Conservation (phyloP, 2,888 invertebrate species). For the Apotomis capreana region DNA sequence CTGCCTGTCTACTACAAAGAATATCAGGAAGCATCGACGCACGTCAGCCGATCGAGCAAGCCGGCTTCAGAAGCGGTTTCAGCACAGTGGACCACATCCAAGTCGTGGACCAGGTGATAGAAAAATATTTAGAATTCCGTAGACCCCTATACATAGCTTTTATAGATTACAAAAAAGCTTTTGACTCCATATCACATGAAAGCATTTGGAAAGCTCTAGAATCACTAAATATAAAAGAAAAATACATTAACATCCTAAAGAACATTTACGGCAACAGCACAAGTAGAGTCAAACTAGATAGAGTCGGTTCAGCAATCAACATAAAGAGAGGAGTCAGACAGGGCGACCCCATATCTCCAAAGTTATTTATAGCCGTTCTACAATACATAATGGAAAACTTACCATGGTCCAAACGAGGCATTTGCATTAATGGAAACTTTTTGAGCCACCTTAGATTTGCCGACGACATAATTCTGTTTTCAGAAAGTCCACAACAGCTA, state of each 20-base stretch:
- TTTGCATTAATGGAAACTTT: neutral
- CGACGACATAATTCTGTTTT: neutral
- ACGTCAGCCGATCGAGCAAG: slow-evolving; percentile 41
- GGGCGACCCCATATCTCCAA: neutral
- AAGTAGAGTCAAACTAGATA: slow-evolving; percentile 42
- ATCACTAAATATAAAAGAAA: slow-evolving; percentile 32
- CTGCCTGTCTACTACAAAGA: neutral
- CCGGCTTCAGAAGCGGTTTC: slow-evolving; percentile 37
- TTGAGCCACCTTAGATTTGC: neutral
- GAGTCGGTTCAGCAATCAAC: slow-evolving; percentile 24
- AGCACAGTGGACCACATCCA: slow-evolving; percentile 39
- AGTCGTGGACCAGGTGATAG: slow-evolving; percentile 31
- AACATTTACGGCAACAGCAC: slow-evolving; percentile 35
- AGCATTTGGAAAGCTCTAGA: slow-evolving; percentile 33
- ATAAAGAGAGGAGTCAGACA: neutral
- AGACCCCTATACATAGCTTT: slow-evolving; percentile 7
- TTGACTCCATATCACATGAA: neutral
- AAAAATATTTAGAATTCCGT: slow-evolving; percentile 14
- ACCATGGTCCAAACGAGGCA: neutral
- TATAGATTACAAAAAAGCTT: slow-evolving; percentile 9
- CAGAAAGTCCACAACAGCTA: slow-evolving; percentile 26
- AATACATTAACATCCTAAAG: slow-evolving; percentile 34
- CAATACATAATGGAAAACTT: neutral
- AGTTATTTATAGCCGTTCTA: slow-evolving; percentile 6
- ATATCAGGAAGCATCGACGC: slow-evolving; percentile 22